Base-by-base conservation (phyloP, 2,113 vertebrate genomes). In the Romanogobio albipinnatus region DNA sequence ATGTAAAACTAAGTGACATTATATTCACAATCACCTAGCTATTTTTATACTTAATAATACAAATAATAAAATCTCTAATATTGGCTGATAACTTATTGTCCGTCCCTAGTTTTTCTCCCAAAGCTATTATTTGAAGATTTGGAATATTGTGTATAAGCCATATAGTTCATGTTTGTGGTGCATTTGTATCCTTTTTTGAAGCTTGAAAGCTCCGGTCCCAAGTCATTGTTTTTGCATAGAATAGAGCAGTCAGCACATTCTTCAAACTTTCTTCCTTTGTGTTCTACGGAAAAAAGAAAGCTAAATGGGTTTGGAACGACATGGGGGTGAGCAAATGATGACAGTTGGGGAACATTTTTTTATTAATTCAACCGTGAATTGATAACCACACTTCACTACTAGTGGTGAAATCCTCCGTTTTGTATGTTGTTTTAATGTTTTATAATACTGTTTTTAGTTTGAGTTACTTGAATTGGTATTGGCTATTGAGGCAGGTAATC, bases 401-500 rank as follows among this genome's bases (percentile, higher is more conserved):
- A 74, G 43, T 74, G 22, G 49, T n/a, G 11, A 47, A 71, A n/a
- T 17, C 14, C 7, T 17, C 26, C 0, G 14, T 36, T 66, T 66
- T 33, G 2, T 29, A 15, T 66, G 29, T 64, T 64, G 36, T 24
- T 49, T 64, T 29, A 29, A 64, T 64, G 68, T 71, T 10, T 76
- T 74, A 4, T 68, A 33, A 13, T 68, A 51, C 14, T 26, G 1
- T n/a, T 49, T 78, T 59, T 15, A 59, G 24, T 24, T 17, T 14
- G 8, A 77, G 33, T 43, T 39, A 10, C 76, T 14, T 53, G 61
- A 17, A 22, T 19, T 15, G 1, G 39, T 7, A 39, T 7, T 51
- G 14, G 3, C 5, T 22, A 62, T 89, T 87, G 66, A 80, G 45
- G 68, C 58, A 1, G 70, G 77, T 68, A 84, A 86, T 89, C 36